Percentiles rank a stretch among this genome's conserved stretches.
Conservation (phyloP, 2,888 invertebrate genomes). For the Ormyrus thymus region DNA sequence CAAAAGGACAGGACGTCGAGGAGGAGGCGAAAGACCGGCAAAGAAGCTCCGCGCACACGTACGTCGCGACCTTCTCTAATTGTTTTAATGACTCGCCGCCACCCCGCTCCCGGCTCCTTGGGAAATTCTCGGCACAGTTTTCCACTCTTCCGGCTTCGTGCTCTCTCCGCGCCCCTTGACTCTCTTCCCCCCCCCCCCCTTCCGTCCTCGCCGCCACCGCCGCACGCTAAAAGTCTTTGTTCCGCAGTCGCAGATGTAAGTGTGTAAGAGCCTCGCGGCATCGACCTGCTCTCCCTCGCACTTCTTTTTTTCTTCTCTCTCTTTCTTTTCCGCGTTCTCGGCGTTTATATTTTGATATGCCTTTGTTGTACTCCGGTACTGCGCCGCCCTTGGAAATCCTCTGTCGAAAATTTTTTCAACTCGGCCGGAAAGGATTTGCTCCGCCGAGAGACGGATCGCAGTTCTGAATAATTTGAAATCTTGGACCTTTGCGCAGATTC, state of each 20-base stretch:
- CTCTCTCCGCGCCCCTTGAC: constrained; percentile 10
- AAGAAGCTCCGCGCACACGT: neutral
- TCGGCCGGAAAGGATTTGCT: no score
- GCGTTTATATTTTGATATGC: neutral
- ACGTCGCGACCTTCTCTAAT: constrained; percentile 62
- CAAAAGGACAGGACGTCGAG: neutral
- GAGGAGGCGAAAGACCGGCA: neutral
- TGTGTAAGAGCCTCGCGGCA: constrained; percentile 30
- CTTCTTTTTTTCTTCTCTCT: constrained; percentile 15
- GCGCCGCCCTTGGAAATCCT: no score
- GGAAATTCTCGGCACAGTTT: constrained; percentile 56
- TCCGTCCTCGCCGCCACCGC: constrained; percentile 22
- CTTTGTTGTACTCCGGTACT: neutral
- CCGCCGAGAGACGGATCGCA: no score
- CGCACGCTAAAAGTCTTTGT: constrained; percentile 25
- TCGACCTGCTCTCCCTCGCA: constrained; percentile 19
- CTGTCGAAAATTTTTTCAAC: no score
- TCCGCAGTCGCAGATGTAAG: neutral
- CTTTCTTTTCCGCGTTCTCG: neutral
- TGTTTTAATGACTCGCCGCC: constrained; percentile 66
- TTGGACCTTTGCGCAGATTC: no score
- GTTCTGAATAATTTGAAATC: no score
- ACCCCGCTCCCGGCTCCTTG: constrained; percentile 35
- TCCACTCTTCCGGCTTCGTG: constrained; percentile 42
- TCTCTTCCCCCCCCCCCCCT: constrained; percentile 33